These are phyloP conservation scores for Rhodinocichla rosea DNA, from an alignment of 2,113 vertebrate species.

Conservation along the genomic window DNA sequence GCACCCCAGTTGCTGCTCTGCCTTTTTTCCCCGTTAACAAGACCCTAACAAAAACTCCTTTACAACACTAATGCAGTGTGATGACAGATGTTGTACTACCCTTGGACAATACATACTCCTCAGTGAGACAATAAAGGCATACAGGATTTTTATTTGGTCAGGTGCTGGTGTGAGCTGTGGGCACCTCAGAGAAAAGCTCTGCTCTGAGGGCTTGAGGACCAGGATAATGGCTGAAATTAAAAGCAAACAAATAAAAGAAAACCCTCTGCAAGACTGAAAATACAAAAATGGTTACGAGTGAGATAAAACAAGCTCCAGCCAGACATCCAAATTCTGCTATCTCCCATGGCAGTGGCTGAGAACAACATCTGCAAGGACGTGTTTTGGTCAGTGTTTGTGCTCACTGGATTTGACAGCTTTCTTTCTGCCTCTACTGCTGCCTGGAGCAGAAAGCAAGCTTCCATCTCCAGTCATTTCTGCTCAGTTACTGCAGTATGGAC, in stretches of 20 bases:
- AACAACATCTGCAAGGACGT: not conserved
- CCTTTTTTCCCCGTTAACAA: not conserved
- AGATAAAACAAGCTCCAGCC: not conserved
- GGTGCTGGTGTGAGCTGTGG: not conserved
- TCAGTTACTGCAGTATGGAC: not conserved
- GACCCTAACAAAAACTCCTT: not conserved
- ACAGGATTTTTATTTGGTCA: not conserved
- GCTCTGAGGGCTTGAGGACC: not conserved
- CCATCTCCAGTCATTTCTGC: not conserved
- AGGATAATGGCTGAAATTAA: not conserved
- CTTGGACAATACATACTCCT: not conserved
- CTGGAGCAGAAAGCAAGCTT: not conserved
- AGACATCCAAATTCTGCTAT: not conserved
- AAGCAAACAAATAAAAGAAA: not conserved
- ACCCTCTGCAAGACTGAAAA: not conserved
- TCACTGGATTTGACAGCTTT: not conserved
- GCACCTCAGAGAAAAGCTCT: not conserved
- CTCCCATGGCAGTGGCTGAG: not conserved
- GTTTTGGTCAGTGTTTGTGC: not conserved
- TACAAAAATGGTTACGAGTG: not conserved
- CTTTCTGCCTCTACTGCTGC: not conserved
- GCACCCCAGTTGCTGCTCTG: not conserved
- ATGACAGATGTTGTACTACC: rapidly evolving
- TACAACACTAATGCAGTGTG: not conserved
- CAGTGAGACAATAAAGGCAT: not conserved